Base-by-base conservation (phyloP, 1,140 invertebrate species). In the Papilio dardanus region DNA sequence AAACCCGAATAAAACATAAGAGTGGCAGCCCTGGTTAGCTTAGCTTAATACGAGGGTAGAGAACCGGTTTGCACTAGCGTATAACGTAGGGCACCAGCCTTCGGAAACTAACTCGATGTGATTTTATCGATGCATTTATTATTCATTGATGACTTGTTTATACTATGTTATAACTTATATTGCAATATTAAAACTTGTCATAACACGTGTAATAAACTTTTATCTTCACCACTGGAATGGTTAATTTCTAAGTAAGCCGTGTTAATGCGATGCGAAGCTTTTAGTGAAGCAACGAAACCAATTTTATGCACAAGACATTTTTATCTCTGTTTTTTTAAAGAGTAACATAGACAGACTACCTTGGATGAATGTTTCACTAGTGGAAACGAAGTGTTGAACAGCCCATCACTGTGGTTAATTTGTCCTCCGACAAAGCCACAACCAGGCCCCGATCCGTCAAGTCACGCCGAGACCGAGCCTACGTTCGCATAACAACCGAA, bases 361-460 rank as follows among this genome's bases (percentile, higher is more conserved):
- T 16, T 42, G n/a, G 6, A 7, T 46, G 0, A 16, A 12, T 46
- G 1, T 19, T 7, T 19, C 4, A 5, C 5, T 16, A n/a, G 16
- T 46, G 42, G 6, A 46, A 46, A 46, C n/a, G 3, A 46, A 46
- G 42, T 8, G 8, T 62, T 46, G 71, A 68, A 69, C 7, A 76
- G 73, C 68, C 73, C 86, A 83, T 82, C 87, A 84, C 86, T 86
- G 84, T 62, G 31, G 74, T 77, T 83, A 69, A 77, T 78, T 84
- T 81, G 78, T 89, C 83, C 82, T 83, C 83, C 84, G 88, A 89
- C 86, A 90, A 90, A 89, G 88, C 81, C 87, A 83, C 80, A 81
- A 68, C 83, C 81, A 83, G 78, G 77, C 77, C 89, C 82, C 88
- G 84, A 89, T 91, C 82, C 84, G 91, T 85, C 87, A 85, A 90